These are phyloP conservation scores for Latheticus oryzae DNA, from an alignment of 2,888 invertebrate species.

Conservation along the genomic window DNA sequence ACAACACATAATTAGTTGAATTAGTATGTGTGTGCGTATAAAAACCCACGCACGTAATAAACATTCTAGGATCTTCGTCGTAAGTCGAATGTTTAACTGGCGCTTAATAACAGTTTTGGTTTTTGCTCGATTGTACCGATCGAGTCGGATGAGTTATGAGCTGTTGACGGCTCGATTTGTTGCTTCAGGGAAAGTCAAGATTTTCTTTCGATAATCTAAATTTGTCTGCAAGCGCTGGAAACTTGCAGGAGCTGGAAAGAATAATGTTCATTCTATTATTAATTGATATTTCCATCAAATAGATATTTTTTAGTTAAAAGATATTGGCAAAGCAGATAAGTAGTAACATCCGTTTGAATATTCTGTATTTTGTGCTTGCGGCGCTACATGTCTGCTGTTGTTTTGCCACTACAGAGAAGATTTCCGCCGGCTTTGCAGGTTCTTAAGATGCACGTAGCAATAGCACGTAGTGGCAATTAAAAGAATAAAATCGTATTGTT, in stretches of 20 bases:
- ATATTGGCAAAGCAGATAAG: too few relatives aligned
- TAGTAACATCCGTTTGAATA: too few relatives aligned
- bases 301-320: too few relatives aligned
- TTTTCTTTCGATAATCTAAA: too few relatives aligned
- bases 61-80: slow-evolving; percentile 18
- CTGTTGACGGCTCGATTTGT: slow-evolving; percentile 39
- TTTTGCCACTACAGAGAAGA: background rate
- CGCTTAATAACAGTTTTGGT: slow-evolving; percentile 33
- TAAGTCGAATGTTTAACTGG: slow-evolving; percentile 25
- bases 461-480: slow-evolving; percentile 28
- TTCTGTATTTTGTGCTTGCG: too few relatives aligned
- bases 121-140: slow-evolving; percentile 22
- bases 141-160: slow-evolving; percentile 34
- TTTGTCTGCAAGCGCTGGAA: too few relatives aligned
- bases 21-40: slow-evolving; percentile 14
- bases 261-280: too few relatives aligned
- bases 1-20: slow-evolving; percentile 37
- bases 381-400: background rate
- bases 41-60: slow-evolving; percentile 20
- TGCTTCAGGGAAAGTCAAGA: too few relatives aligned
- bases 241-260: too few relatives aligned
- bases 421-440: slow-evolving; percentile 2
- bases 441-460: background rate
- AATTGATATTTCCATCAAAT: too few relatives aligned
- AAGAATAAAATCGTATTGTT: slow-evolving; percentile 25